phyloP scores from a whole-genome alignment of 2,888 invertebrate species.

The Norana najaformis region DNA sequence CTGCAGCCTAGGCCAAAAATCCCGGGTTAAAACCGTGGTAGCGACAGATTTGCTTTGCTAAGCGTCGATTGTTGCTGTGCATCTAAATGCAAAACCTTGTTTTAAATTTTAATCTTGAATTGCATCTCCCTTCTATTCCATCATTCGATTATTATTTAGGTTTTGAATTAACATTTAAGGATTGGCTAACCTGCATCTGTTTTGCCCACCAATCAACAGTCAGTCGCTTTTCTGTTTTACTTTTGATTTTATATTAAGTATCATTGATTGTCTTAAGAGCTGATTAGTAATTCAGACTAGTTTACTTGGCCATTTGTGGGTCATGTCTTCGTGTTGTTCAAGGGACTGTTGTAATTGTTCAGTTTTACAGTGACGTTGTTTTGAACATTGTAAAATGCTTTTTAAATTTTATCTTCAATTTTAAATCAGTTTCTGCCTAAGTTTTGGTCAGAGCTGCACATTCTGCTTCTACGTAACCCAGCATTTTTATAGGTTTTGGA shows the following conservation, averaged over 20 bases:
- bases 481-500: background rate
- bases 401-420: background rate
- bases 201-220: background rate
- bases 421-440: background rate
- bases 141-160: background rate
- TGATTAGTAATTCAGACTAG: background rate
- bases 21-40: too few species aligned
- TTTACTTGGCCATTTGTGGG: background rate
- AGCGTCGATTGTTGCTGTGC: too few species aligned
- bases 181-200: conserved; percentile 13
- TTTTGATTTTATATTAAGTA: background rate
- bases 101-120: conserved; percentile 1
- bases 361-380: background rate
- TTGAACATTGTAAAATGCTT: background rate
- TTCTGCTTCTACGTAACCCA: background rate
- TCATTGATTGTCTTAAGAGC: background rate
- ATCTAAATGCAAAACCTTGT: background rate
- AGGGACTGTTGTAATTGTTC: background rate
- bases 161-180: background rate
- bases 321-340: background rate
- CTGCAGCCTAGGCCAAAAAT: too few species aligned
- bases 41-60: too few species aligned
- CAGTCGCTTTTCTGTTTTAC: background rate
- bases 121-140: background rate
- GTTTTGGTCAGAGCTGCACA: background rate